Conservation (phyloP, 2,888 invertebrate genomes). For the Lochmaea capreae region DNA sequence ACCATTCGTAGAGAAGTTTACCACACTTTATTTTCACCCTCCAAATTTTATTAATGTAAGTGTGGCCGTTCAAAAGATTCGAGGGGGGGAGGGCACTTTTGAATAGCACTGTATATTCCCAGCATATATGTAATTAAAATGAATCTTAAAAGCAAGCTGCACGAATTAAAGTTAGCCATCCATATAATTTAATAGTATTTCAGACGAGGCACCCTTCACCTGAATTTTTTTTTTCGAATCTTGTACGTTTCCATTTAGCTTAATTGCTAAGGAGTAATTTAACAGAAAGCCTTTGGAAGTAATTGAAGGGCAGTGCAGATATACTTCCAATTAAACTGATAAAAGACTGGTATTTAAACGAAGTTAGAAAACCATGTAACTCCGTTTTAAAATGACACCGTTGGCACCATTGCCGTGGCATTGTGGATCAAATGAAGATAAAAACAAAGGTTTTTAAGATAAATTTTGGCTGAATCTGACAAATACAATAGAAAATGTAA, state of each 20-base stretch:
- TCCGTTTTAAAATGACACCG: not conserved
- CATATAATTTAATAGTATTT: not conserved
- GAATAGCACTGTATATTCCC: too few species aligned
- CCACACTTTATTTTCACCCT: too few species aligned
- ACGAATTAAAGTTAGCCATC: not conserved
- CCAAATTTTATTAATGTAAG: too few species aligned
- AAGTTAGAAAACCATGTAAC: not conserved
- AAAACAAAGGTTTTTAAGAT: too few species aligned
- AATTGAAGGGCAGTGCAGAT: not conserved
- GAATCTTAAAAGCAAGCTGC: not conserved
- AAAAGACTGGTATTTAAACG: not conserved
- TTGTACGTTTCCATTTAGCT: not conserved
- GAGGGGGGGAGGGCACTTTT: too few species aligned
- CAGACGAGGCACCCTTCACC: not conserved
- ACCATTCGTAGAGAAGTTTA: too few species aligned
- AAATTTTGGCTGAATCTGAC: too few species aligned
- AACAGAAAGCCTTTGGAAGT: not conserved
- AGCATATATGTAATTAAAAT: too few species aligned
- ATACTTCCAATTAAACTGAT: not conserved
- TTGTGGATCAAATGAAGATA: too few species aligned
- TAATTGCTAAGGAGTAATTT: conserved; percentile 1
- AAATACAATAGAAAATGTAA: too few species aligned
- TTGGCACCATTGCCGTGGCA: too few species aligned
- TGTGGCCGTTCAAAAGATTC: too few species aligned
- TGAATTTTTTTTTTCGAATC: not conserved